Percentiles rank a stretch among this genome's conserved stretches.
These are phyloP conservation scores for Pteropus alecto DNA, from an alignment of 2,113 vertebrate genomes.

Conservation along the genomic window DNA sequence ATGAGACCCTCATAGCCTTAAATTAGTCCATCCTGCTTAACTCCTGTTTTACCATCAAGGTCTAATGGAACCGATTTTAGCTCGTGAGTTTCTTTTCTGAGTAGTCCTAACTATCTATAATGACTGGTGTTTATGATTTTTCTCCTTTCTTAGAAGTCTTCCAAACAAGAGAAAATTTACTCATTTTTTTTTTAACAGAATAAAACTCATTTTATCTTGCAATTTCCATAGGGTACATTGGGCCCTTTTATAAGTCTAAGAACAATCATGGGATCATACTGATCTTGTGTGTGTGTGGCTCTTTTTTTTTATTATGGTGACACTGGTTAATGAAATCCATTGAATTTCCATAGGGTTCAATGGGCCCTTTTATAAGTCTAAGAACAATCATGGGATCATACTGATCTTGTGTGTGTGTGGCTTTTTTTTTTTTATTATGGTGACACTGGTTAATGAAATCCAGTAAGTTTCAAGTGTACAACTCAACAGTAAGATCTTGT, in stretches of 20 bases:
- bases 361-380: neutral
- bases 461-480: too few relatives aligned
- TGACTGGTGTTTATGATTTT: neutral
- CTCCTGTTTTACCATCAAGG: neutral
- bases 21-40: neutral
- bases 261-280: neutral
- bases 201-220: neutral
- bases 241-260: neutral
- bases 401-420: neutral
- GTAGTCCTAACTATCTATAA: neutral
- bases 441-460: too few relatives aligned
- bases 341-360: neutral
- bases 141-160: neutral
- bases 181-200: conserved; percentile 9
- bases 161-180: neutral
- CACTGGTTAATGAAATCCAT: too few relatives aligned
- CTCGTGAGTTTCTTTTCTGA: neutral
- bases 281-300: neutral
- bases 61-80: neutral
- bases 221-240: neutral
- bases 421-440: too few relatives aligned
- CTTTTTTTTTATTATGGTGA: too few relatives aligned
- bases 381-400: neutral
- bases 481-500: neutral
- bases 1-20: neutral